Percentiles rank a stretch among this genome's conserved stretches.
phyloP scores from a whole-genome alignment of 2,888 invertebrate genomes.

The Anoplius nigerrimus region DNA sequence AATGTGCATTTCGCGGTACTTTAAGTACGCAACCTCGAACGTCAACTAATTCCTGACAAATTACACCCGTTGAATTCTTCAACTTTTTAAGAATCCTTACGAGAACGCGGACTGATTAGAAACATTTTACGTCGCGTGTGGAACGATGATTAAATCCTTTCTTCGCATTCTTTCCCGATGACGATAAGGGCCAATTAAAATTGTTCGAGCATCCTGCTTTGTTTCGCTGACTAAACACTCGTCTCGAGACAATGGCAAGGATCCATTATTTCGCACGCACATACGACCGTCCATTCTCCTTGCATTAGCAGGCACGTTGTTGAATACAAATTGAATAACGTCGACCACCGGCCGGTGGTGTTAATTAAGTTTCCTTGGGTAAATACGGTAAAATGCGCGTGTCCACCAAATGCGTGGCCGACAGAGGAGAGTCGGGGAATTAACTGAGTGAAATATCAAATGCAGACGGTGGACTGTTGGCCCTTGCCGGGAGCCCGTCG shows the following conservation, averaged over 20 bases:
- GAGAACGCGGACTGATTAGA: too few relatives aligned
- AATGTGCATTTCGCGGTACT: too few relatives aligned
- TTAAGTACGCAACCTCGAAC: too few relatives aligned
- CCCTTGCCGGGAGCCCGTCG: neutral
- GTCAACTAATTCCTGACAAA: too few relatives aligned
- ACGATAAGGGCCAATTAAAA: too few relatives aligned
- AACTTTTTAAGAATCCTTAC: too few relatives aligned
- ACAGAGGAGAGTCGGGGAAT: conserved; percentile 13
- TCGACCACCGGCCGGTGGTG: conserved; percentile 4
- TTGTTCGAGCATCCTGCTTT: too few relatives aligned
- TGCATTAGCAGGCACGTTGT: conserved; percentile 40
- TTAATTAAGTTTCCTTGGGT: conserved; percentile 40
- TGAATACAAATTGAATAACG: conserved; percentile 53
- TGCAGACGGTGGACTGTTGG: neutral
- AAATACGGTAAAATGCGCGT: conserved; percentile 43
- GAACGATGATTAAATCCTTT: too few relatives aligned
- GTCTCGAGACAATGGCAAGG: neutral
- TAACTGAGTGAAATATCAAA: conserved; percentile 17
- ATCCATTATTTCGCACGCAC: conserved; percentile 28
- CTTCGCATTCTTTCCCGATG: too few relatives aligned
- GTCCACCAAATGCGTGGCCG: conserved; percentile 10
- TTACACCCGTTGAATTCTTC: too few relatives aligned
- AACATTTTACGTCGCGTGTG: too few relatives aligned
- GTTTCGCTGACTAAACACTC: neutral
- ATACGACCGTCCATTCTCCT: conserved; percentile 35